A percentile compares a stretch with the other conserved stretches of the same genome.
phyloP scores from a whole-genome alignment of 2,113 vertebrate genomes.

The Brevimyrus niger region DNA sequence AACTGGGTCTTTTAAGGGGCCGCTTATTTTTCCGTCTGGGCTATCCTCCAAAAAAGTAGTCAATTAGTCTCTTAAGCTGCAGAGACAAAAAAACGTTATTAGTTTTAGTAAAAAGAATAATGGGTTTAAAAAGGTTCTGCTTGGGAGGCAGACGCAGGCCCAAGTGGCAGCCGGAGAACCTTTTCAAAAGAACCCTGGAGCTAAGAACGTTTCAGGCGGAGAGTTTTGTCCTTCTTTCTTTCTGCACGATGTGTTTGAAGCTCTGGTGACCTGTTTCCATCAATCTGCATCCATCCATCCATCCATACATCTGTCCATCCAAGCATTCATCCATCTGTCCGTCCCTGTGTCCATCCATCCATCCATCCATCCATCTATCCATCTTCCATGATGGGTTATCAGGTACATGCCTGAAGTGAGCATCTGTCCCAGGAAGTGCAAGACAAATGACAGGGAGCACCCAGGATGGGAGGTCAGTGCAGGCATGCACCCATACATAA shows the following conservation, averaged over 20 bases:
- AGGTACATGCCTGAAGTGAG: neutral
- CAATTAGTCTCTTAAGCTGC: constrained; percentile 70
- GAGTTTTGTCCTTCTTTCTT: neutral
- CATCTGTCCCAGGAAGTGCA: neutral
- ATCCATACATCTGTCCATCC: neutral
- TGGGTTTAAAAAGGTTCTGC: constrained; percentile 65
- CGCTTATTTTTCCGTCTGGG: constrained; percentile 69
- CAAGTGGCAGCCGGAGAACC: constrained; percentile 40
- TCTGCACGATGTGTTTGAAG: neutral
- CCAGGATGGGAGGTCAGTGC: neutral
- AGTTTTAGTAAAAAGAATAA: constrained; percentile 68
- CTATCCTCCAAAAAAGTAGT: constrained; percentile 65
- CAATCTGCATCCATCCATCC: neutral
- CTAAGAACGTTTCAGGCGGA: constrained; percentile 30
- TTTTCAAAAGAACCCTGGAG: constrained; percentile 42
- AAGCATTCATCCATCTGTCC: neutral
- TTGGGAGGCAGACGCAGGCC: constrained; percentile 51
- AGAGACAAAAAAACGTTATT: constrained; percentile 71
- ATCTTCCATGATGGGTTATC: neutral
- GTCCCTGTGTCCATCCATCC: neutral
- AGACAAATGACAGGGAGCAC: neutral
- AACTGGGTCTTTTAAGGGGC: constrained; percentile 64
- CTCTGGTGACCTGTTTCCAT: neutral
- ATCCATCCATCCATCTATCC: neutral
- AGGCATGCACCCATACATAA: neutral